phyloP scores from a whole-genome alignment of 2,888 invertebrate genomes.

The Brachyptera putata region DNA sequence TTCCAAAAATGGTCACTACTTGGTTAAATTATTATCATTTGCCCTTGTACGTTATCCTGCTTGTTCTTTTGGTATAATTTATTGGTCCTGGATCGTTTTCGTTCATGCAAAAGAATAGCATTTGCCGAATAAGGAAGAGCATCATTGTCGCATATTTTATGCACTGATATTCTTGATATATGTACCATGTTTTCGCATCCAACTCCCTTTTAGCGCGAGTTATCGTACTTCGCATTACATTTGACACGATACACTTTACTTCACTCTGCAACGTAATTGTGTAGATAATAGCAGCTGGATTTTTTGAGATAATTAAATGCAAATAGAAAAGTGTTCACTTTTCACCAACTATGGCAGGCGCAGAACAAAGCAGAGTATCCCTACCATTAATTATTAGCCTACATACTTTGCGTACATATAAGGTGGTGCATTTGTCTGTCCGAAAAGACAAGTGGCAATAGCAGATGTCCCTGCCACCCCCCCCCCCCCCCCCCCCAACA shows the following conservation, averaged over 20 bases:
- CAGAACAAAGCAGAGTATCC: slow-evolving; percentile 8
- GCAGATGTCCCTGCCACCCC: too few relatives aligned
- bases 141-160: not conserved
- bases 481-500: too few relatives aligned
- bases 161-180: not conserved
- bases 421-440: too few relatives aligned
- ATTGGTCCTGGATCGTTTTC: not conserved
- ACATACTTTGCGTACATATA: too few relatives aligned
- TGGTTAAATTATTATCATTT: slow-evolving; percentile 13
- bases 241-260: not conserved
- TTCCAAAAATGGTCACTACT: slow-evolving; percentile 17
- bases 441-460: too few relatives aligned
- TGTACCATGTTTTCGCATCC: not conserved
- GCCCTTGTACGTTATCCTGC: slow-evolving; percentile 17
- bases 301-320: not conserved
- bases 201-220: not conserved
- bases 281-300: not conserved
- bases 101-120: slow-evolving; percentile 8
- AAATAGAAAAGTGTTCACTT: not conserved
- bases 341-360: slow-evolving; percentile 2
- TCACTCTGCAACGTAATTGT: not conserved
- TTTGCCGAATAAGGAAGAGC: not conserved
- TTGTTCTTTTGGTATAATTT: not conserved
- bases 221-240: not conserved
- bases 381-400: too few relatives aligned